These are phyloP conservation scores for Aythya baeri DNA, from an alignment of 2,113 vertebrate species.

Conservation along the genomic window DNA sequence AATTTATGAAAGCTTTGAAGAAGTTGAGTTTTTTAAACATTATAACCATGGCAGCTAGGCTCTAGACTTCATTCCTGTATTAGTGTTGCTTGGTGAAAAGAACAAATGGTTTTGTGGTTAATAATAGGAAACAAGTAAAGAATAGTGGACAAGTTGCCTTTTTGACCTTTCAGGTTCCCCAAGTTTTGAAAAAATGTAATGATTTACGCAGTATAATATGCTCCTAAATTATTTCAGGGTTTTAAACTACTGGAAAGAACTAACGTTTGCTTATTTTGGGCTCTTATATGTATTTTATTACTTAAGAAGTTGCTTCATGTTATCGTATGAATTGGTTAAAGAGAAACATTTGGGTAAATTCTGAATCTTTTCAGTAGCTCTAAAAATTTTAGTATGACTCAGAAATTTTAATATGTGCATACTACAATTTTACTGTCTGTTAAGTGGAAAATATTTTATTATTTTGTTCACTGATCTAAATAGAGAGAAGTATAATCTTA, in stretches of 20 bases:
- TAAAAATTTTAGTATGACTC: not conserved
- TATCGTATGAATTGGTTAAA: not conserved
- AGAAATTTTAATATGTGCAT: not conserved
- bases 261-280: conserved; percentile 4
- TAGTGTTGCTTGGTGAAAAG: not conserved
- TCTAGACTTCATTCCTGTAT: not conserved
- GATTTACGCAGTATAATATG: not conserved
- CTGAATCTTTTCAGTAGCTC: not conserved
- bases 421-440: not conserved
- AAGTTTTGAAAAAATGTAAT: not conserved
- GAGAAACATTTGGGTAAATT: not conserved
- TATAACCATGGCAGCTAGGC: not conserved
- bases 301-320: not conserved
- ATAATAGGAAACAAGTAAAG: conserved; percentile 20
- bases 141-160: not conserved
- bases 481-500: not conserved
- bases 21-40: not conserved
- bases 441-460: not conserved
- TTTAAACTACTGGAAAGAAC: not conserved
- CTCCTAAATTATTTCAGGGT: not conserved
- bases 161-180: not conserved
- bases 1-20: not conserved
- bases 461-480: not conserved
- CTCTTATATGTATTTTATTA: not conserved
- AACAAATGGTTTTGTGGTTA: not conserved